Conservation (phyloP, 2,797 vertebrate genomes). For the Tamandua tetradactyla region DNA sequence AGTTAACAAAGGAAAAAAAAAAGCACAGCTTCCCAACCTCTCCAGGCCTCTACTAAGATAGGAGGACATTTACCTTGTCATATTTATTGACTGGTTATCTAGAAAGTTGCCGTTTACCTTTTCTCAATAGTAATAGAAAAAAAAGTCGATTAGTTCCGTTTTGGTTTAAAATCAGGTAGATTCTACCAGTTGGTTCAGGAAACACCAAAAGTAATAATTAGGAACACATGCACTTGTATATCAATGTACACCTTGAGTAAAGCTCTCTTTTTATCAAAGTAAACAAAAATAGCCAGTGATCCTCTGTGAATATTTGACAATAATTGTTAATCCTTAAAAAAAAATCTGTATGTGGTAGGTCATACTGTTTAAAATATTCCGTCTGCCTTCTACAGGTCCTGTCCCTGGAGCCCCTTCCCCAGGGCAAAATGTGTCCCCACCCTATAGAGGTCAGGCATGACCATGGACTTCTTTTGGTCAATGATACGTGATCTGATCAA, state of each 20-base stretch:
- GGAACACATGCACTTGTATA: not conserved
- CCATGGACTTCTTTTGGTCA: not conserved
- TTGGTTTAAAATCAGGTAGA: not conserved
- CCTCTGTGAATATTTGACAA: conserved; percentile 15
- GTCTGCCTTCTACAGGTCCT: not conserved
- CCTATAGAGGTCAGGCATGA: not conserved
- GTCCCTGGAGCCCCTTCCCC: not conserved
- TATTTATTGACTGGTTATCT: not conserved
- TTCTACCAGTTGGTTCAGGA: not conserved
- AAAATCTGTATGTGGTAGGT: not conserved
- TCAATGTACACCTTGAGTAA: not conserved
- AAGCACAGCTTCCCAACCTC: not conserved
- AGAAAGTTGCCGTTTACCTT: not conserved
- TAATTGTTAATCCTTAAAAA: not conserved
- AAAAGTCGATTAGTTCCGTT: not conserved
- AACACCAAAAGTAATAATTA: not conserved
- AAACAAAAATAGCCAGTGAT: not conserved
- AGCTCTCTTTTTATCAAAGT: conserved; percentile 11
- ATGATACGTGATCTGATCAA: not conserved
- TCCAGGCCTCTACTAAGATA: not conserved
- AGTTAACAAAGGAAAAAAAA: not conserved
- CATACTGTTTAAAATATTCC: not conserved
- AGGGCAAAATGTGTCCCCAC: no score
- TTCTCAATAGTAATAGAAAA: not conserved
- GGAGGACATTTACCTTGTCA: not conserved